These are phyloP conservation scores for Pelvicachromis taeniatus DNA, from an alignment of 2,113 vertebrate genomes.

Conservation along the genomic window DNA sequence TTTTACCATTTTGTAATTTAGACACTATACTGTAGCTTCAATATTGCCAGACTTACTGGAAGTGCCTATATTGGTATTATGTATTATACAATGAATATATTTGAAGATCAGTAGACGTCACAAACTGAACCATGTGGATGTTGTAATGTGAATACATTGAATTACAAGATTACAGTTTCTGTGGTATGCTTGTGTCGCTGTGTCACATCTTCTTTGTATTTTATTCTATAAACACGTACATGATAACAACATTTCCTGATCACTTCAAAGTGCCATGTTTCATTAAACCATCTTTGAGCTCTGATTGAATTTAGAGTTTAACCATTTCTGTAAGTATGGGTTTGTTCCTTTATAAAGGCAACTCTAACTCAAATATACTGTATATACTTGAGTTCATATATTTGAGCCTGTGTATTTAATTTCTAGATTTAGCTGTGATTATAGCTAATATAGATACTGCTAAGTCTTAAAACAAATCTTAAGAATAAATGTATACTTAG, in stretches of 20 bases:
- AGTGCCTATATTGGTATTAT: slow-evolving; percentile 98
- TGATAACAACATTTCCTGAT: background rate
- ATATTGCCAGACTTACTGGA: slow-evolving; percentile 95
- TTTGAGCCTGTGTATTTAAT: background rate
- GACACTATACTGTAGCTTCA: slow-evolving; percentile 91
- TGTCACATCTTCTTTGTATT: background rate
- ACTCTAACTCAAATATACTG: background rate
- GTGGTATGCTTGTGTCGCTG: slow-evolving; percentile 75
- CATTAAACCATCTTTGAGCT: background rate
- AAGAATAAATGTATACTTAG: background rate
- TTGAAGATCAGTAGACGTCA: slow-evolving; percentile 89
- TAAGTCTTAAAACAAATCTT: background rate
- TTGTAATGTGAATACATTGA: slow-evolving; percentile 92
- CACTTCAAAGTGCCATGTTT: background rate
- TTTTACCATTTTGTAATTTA: slow-evolving; percentile 98
- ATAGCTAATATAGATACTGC: background rate
- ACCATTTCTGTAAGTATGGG: background rate
- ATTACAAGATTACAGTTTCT: slow-evolving; percentile 88
- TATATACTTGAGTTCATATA: background rate
- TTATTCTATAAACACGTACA: background rate
- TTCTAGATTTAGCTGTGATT: background rate
- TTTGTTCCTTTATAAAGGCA: background rate
- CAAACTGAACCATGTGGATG: slow-evolving; percentile 86
- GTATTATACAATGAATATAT: slow-evolving; percentile 90
- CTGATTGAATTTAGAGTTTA: background rate